phyloP scores from a whole-genome alignment of 2,888 invertebrate genomes.

The Archaeoteleia sp. region DNA sequence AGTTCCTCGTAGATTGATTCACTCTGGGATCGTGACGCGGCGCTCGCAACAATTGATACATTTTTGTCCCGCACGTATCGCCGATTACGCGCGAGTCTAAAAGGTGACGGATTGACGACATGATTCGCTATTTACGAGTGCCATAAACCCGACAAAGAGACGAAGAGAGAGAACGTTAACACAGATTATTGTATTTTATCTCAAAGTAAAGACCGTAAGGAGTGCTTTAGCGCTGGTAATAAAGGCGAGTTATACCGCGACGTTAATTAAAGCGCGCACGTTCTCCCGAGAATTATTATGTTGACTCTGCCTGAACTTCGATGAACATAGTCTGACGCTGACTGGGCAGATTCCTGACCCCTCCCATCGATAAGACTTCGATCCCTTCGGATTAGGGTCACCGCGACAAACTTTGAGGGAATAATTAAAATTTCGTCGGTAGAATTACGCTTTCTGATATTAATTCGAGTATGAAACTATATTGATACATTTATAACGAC shows the following conservation, averaged over 20 bases:
- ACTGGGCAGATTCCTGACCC: slow-evolving; percentile 12
- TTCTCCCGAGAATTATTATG: slow-evolving; percentile 24
- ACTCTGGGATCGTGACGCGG: too few relatives aligned
- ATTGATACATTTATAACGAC: too few relatives aligned
- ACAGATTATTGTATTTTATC: slow-evolving; percentile 50
- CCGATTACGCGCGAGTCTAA: slow-evolving; percentile 14
- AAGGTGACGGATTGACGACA: slow-evolving; percentile 49
- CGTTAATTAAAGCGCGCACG: slow-evolving; percentile 38
- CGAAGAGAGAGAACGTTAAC: slow-evolving; percentile 37
- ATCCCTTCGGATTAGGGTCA: slow-evolving; percentile 49
- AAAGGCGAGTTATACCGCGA: slow-evolving; percentile 38
- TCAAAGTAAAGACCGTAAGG: slow-evolving; percentile 29
- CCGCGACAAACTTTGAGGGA: too few relatives aligned
- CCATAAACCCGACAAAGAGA: slow-evolving; percentile 45
- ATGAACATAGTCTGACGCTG: not conserved
- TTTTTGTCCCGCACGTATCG: slow-evolving; percentile 7
- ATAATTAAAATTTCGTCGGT: too few relatives aligned
- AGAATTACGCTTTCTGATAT: too few relatives aligned
- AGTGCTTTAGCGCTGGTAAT: slow-evolving; percentile 23
- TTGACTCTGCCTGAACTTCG: slow-evolving; percentile 13
- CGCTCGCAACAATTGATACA: too few relatives aligned
- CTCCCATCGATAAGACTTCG: too few relatives aligned
- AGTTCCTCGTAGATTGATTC: too few relatives aligned
- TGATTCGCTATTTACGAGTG: slow-evolving; percentile 48
- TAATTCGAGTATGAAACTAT: too few relatives aligned